Evolutionary conservation across 2,797 vertebrate species (phyloP).

Genomic region (Poeciliopsis gracilis): DNA sequence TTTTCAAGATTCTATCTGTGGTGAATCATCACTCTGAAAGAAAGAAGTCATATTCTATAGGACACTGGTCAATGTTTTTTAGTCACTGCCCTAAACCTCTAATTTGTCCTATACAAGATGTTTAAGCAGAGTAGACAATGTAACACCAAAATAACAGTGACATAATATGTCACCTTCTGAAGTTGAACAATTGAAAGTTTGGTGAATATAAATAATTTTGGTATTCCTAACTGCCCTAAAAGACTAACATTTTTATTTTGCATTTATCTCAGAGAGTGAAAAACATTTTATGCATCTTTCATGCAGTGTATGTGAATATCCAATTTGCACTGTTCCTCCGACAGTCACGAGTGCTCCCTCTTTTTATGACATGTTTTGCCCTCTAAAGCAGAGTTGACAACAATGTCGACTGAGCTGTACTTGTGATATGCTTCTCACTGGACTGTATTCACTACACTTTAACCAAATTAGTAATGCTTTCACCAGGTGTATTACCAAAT

Average conservation of each 20-base stretch:
- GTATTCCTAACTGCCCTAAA: not conserved
- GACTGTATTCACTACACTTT: slow-evolving; percentile 70
- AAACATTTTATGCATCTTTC: not conserved
- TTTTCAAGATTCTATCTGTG: not conserved
- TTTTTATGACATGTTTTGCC: slow-evolving; percentile 59
- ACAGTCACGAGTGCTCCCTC: slow-evolving; percentile 36
- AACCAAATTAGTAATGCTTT: slow-evolving; percentile 80
- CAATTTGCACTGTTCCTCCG: slow-evolving; percentile 15
- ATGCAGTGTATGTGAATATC: not conserved
- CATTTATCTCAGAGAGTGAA: not conserved
- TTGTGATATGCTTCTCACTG: slow-evolving; percentile 55
- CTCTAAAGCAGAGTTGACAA: slow-evolving; percentile 72
- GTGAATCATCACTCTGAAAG: not conserved
- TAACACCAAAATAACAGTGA: not conserved
- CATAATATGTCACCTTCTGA: not conserved
- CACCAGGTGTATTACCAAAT: slow-evolving; percentile 61
- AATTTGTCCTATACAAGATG: not conserved
- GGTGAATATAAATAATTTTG: not conserved
- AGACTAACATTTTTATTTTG: not conserved
- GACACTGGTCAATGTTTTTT: not conserved
- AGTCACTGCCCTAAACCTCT: not conserved
- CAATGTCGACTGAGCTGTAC: slow-evolving; percentile 63
- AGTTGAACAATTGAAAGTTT: not conserved
- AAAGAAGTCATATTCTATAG: not conserved
- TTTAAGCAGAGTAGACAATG: not conserved